Conservation (phyloP, 2,888 invertebrate genomes). For the Aelia acuminata region DNA sequence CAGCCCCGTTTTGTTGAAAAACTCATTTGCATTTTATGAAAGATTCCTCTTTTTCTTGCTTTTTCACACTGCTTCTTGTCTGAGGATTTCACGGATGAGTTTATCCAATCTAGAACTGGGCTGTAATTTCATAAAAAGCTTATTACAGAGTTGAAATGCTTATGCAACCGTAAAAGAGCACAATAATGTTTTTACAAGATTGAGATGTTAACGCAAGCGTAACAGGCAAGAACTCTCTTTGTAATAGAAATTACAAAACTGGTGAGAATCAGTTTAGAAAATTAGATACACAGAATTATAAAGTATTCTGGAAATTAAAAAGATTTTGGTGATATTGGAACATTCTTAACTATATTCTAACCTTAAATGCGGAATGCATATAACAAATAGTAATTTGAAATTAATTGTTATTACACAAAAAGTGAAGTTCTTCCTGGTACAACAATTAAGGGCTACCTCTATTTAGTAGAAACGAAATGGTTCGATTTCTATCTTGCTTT, state of each 20-base stretch:
- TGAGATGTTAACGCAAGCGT: neutral
- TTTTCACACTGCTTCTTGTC: neutral
- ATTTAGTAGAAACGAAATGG: neutral
- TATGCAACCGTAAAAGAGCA: neutral
- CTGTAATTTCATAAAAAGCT: slow-evolving; percentile 5
- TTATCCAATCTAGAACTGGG: neutral
- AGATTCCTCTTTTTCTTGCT: neutral
- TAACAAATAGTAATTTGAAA: neutral
- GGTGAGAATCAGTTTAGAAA: no score
- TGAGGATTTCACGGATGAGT: neutral
- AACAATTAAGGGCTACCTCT: neutral
- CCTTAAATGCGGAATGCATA: no score
- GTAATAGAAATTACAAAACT: neutral
- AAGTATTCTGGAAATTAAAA: no score
- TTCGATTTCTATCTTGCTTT: neutral
- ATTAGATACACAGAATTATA: no score
- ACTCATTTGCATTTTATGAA: slow-evolving; percentile 1
- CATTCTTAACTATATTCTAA: no score
- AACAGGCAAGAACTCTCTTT: neutral
- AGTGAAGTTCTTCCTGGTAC: neutral
- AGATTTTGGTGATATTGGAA: no score
- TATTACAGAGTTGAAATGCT: neutral
- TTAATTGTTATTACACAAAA: neutral
- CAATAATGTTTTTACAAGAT: neutral
- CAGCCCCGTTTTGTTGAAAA: neutral